Percentiles rank a stretch among this genome's conserved stretches.
Evolutionary conservation across 23 tunicate genomes (phyloP).

Genomic region (Halocynthia roretzi): DNA sequence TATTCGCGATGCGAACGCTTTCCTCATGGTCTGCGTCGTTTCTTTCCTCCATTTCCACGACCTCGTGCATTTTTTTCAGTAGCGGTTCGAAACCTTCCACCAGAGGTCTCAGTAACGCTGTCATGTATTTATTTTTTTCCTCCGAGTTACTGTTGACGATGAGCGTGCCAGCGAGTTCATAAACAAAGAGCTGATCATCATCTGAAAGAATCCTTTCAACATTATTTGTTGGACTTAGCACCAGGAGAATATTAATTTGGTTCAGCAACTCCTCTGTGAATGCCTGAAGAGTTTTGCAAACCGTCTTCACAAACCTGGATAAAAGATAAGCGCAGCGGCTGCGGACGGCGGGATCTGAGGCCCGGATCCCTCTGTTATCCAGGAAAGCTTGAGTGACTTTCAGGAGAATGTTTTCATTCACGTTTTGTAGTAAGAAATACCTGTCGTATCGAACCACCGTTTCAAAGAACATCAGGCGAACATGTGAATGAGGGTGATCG

Average conservation of each 20-base stretch:
- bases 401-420: conserved; percentile 38
- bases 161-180: conserved; percentile 74
- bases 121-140: conserved; percentile 47
- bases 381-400: conserved; percentile 60
- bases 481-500: conserved; percentile 73
- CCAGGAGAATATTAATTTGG: conserved; percentile 40
- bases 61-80: conserved; percentile 37
- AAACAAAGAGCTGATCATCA: conserved; percentile 82
- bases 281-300: conserved; percentile 63
- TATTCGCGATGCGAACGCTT: conserved; percentile 45
- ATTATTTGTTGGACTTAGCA: conserved; percentile 23
- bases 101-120: conserved; percentile 71
- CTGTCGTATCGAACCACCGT: conserved; percentile 83
- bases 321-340: conserved; percentile 88
- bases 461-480: conserved; percentile 87
- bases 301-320: conserved; percentile 79
- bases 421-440: conserved; percentile 43
- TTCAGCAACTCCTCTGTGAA: conserved; percentile 59
- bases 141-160: conserved; percentile 62
- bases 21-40: neutral
- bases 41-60: conserved; percentile 15
- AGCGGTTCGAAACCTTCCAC: conserved; percentile 68
- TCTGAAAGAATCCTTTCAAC: conserved; percentile 47
- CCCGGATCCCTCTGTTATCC: conserved; percentile 67
- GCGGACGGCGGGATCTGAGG: conserved; percentile 51